Evolutionary conservation across 2,113 vertebrate species (phyloP), one percentile per base, ranked within the genome.

Genomic region (Catharus bicknelli): DNA sequence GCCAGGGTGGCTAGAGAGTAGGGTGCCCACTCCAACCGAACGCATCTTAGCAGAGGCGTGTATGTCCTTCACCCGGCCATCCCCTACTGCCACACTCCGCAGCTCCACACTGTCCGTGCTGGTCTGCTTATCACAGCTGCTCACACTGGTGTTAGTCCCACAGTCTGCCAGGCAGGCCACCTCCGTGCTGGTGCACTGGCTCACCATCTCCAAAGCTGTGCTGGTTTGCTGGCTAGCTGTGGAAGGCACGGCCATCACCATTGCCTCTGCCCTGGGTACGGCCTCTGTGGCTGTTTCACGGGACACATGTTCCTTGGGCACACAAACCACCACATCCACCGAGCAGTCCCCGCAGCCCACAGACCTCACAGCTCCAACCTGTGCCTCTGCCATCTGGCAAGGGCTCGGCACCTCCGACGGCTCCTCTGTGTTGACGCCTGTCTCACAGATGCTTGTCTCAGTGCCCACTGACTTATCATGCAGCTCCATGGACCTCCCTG

Each of bases 1-100:
- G 43, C 93, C 66, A 11, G 96, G 73, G 15, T 90, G 96, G 69
- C 94, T 93, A 1, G 98, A 98, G 4, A 98, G 96, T 83, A 97
- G 67, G 0, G 99, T 99, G 36, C 99, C 99, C 11, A 99, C 98
- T 27, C 98, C 99, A 20, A 99, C 62, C 0, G 99, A 99, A 23
- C 99, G 98, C 0, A 19, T 97, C 95, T 99, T 99, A 17, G 97
- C 66, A 5, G 97, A 95, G 0, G 94, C 5, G 0, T 94, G 97
- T 36, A 97, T 6, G 17, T 99, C 99, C 97, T 98, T 99, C 51
- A 99, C 98, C 1, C 98, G 98, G 23, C 99, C 99, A 22, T 99
- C 99, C 43, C 99, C 99, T 0, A 98, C 97, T 0, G 98, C 99
- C 20, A 99, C 98, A 0, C 98, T 99, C 55, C 98, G 96, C 6